These are phyloP conservation scores for Neocrepidodera transversa DNA, from an alignment of 2,888 invertebrate species.

Conservation along the genomic window DNA sequence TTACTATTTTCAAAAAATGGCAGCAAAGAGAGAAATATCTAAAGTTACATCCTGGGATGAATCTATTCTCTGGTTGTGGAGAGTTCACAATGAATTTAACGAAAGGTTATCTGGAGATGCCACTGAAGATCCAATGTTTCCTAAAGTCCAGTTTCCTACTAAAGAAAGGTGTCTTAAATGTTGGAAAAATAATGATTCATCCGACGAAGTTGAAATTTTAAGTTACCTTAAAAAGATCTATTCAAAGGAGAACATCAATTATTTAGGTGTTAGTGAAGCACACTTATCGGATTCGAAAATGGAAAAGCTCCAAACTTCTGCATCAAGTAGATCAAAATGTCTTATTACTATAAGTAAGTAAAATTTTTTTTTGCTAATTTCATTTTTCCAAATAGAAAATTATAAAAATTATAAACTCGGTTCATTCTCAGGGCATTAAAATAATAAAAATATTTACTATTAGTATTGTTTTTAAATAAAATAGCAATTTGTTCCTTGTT, in stretches of 20 bases:
- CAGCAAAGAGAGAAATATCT: constrained; percentile 71
- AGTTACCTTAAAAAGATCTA: constrained; percentile 69
- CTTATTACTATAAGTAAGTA: not conserved
- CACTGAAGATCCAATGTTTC: constrained; percentile 89
- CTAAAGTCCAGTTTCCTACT: constrained; percentile 89
- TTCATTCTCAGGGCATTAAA: too few species aligned
- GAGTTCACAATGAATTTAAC: constrained; percentile 92
- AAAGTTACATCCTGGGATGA: constrained; percentile 75
- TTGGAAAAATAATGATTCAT: constrained; percentile 60
- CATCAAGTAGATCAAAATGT: not conserved
- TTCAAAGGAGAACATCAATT: constrained; percentile 59
- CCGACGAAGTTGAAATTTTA: constrained; percentile 71
- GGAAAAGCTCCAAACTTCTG: not conserved
- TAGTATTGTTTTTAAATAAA: too few species aligned
- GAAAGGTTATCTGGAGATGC: constrained; percentile 81
- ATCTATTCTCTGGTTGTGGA: constrained; percentile 91
- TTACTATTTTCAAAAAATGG: constrained; percentile 88
- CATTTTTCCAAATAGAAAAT: too few species aligned
- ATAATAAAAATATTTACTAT: too few species aligned
- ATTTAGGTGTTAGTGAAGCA: constrained; percentile 58
- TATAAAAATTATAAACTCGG: too few species aligned
- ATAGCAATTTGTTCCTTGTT: not conserved
- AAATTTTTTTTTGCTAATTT: too few species aligned
- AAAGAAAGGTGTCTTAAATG: constrained; percentile 73
- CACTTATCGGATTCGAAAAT: constrained; percentile 51